Conservation (phyloP, 2,113 vertebrate species). For the Amia ocellicauda region DNA sequence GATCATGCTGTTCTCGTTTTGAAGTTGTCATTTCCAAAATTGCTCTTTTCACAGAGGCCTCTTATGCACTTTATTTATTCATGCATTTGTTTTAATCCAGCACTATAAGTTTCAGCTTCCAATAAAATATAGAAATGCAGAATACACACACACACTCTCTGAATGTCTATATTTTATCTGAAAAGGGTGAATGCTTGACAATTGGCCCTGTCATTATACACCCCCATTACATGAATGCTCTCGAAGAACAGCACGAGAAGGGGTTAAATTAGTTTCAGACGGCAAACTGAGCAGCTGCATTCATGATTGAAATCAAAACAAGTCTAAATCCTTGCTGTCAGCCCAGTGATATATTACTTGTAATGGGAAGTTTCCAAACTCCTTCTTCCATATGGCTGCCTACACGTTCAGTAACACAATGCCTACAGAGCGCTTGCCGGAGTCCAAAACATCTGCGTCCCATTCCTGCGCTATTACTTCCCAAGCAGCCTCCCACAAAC, state of each 20-base stretch:
- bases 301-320: slow-evolving; percentile 92
- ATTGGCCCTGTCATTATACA: too few species aligned
- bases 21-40: slow-evolving; percentile 2
- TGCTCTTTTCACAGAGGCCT: not conserved
- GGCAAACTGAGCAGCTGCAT: slow-evolving; percentile 80
- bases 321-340: slow-evolving; percentile 84
- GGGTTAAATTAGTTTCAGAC: slow-evolving; percentile 76
- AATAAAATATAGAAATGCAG: not conserved
- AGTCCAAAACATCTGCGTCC: slow-evolving; percentile 70
- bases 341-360: slow-evolving; percentile 83
- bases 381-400: slow-evolving; percentile 77
- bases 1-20: slow-evolving; percentile 4
- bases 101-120: not conserved
- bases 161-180: not conserved
- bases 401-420: slow-evolving; percentile 68
- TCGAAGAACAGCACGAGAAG: slow-evolving; percentile 29
- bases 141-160: not conserved
- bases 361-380: slow-evolving; percentile 88
- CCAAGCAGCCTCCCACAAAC: slow-evolving; percentile 60
- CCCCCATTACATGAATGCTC: too few species aligned
- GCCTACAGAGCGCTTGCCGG: slow-evolving; percentile 54
- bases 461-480: slow-evolving; percentile 67
- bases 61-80: not conserved
- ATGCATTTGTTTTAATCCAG: not conserved
- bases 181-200: not conserved